Conservation (phyloP, 2,888 invertebrate genomes). For the Athrips mouffetella region DNA sequence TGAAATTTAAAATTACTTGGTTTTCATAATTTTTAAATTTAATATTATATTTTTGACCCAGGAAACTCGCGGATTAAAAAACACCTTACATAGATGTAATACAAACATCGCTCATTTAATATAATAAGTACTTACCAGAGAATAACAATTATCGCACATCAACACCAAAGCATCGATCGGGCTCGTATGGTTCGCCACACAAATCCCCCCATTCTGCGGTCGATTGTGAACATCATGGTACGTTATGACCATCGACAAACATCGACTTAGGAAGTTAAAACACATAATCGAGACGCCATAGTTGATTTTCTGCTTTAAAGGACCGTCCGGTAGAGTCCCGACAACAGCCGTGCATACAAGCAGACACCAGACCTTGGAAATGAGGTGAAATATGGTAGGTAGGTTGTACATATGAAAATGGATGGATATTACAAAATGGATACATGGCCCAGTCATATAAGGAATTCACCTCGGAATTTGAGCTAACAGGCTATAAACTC, state of each 20-base stretch:
- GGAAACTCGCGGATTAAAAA: no score
- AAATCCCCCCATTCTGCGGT: conserved; percentile 90
- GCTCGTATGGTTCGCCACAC: conserved; percentile 99
- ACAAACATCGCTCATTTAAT: background rate
- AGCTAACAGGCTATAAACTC: no score
- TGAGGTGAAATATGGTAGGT: conserved; percentile 27
- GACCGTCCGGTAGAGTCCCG: conserved; percentile 88
- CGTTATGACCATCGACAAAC: conserved; percentile 92
- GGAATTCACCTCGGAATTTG: no score
- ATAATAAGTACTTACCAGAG: conserved; percentile 89
- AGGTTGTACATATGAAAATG: no score
- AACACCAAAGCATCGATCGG: conserved; percentile 98
- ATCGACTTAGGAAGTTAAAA: conserved; percentile 94
- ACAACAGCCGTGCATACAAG: conserved; percentile 91
- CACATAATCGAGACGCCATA: conserved; percentile 90
- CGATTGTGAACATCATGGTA: conserved; percentile 92
- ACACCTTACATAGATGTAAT: no score
- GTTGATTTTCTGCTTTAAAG: conserved; percentile 88
- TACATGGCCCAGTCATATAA: no score
- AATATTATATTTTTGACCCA: no score
- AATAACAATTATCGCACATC: conserved; percentile 98
- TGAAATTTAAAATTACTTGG: no score
- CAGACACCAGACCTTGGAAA: conserved; percentile 88
- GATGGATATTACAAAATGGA: background rate
- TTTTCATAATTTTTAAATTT: no score